Evolutionary conservation across 1,140 invertebrate species (phyloP).

Genomic region (Pogonomyrmex barbatus): DNA sequence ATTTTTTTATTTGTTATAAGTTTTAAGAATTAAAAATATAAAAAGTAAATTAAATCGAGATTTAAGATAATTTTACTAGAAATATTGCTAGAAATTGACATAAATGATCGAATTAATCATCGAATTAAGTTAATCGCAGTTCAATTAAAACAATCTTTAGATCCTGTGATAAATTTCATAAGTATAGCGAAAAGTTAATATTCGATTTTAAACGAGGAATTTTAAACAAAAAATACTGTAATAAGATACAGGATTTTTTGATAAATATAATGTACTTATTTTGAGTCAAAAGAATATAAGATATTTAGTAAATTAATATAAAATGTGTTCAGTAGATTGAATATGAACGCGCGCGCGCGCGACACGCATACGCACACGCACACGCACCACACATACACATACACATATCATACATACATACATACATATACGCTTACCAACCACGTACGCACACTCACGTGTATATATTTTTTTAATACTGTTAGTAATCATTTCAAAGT

Average conservation of each 20-base stretch:
- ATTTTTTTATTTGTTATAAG: no score
- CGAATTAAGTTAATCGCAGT: no score
- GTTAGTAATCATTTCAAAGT: slow-evolving; percentile 58
- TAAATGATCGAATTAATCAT: no score
- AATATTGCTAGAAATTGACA: no score
- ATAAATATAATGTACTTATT: background rate
- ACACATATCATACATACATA: background rate
- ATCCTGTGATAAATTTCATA: background rate
- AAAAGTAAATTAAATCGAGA: no score
- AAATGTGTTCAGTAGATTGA: slow-evolving; percentile 6
- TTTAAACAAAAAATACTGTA: slow-evolving; percentile 15
- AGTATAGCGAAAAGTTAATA: background rate
- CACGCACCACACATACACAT: background rate
- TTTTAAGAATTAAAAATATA: no score
- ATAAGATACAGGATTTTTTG: slow-evolving; percentile 35
- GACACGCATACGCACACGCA: no score
- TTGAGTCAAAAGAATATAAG: background rate
- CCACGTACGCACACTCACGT: background rate
- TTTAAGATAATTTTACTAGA: no score
- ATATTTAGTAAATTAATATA: slow-evolving; percentile 15
- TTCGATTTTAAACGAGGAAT: slow-evolving; percentile 24
- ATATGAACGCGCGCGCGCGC: background rate
- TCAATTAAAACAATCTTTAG: background rate
- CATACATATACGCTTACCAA: background rate
- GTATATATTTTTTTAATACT: slow-evolving; percentile 66